Conservation (phyloP, 2,888 invertebrate species). For the Luffia ferchaultella region DNA sequence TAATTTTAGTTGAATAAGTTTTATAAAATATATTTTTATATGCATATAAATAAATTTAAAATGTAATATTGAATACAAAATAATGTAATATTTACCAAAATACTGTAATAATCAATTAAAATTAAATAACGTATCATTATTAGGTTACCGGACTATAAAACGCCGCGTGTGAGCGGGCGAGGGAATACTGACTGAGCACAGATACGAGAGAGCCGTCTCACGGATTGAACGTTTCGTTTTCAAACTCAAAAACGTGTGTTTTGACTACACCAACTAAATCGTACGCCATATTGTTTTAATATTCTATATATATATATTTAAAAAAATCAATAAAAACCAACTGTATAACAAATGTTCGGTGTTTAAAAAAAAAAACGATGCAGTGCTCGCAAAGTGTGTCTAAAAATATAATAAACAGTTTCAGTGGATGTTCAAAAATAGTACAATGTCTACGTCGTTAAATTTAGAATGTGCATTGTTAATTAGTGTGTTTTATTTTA, state of each 20-base stretch:
- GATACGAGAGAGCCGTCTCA: constrained; percentile 40
- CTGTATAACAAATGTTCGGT: no score
- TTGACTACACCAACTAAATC: constrained; percentile 44
- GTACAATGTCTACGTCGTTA: constrained; percentile 37
- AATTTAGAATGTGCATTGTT: constrained; percentile 33
- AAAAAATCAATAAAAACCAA: no score
- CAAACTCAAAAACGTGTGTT: constrained; percentile 34
- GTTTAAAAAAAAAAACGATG: neutral
- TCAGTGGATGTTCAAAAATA: constrained; percentile 27
- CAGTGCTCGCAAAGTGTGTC: neutral
- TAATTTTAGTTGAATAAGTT: no score
- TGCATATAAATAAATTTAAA: neutral
- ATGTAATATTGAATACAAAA: constrained; percentile 2
- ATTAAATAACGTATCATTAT: neutral
- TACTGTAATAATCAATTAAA: no score
- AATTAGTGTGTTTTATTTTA: neutral
- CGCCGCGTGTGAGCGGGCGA: constrained; percentile 45
- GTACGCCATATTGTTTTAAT: constrained; percentile 55
- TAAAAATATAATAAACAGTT: neutral
- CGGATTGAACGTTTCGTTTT: constrained; percentile 38
- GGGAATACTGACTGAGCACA: constrained; percentile 45
- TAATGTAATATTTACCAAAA: constrained; percentile 33
- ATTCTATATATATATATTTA: constrained; percentile 26
- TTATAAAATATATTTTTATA: neutral
- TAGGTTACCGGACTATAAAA: neutral